Percentiles rank a stretch among this genome's conserved stretches.
Conservation (phyloP, 2,113 vertebrate species). For the Proterorhinus semilunaris region DNA sequence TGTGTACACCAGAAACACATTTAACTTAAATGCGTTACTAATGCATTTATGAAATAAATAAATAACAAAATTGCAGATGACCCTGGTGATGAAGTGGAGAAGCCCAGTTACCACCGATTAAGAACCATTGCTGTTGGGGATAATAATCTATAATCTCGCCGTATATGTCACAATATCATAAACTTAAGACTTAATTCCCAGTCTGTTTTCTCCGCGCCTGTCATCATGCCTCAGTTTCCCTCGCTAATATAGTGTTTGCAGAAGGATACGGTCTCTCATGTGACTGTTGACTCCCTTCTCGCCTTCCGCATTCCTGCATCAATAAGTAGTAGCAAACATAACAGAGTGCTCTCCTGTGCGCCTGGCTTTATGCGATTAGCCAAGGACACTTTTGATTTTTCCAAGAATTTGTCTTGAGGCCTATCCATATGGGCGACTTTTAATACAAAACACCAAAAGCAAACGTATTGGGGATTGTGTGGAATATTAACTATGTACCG, state of each 20-base stretch:
- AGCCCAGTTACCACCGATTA: no score
- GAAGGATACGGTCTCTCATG: constrained; percentile 61
- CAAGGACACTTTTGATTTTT: constrained; percentile 20
- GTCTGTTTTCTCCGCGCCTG: neutral
- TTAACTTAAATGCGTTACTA: no score
- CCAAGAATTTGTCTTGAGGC: constrained; percentile 12
- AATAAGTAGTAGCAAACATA: constrained; percentile 36
- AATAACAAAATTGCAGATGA: no score
- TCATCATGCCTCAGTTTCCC: neutral
- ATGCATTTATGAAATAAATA: no score
- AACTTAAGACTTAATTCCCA: no score
- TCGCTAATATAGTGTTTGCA: constrained; percentile 51
- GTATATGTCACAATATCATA: no score
- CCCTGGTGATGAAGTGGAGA: no score
- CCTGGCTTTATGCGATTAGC: constrained; percentile 11
- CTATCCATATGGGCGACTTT: neutral
- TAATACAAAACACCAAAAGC: neutral
- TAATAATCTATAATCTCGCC: no score
- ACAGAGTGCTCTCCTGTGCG: constrained; percentile 15
- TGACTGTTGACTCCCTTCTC: constrained; percentile 56
- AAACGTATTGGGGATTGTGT: neutral
- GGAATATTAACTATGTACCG: neutral
- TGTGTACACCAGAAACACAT: no score
- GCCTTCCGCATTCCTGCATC: constrained; percentile 63
- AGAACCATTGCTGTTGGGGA: no score